phyloP scores from a whole-genome alignment of 2,113 vertebrate genomes.

The Willisornis vidua region DNA sequence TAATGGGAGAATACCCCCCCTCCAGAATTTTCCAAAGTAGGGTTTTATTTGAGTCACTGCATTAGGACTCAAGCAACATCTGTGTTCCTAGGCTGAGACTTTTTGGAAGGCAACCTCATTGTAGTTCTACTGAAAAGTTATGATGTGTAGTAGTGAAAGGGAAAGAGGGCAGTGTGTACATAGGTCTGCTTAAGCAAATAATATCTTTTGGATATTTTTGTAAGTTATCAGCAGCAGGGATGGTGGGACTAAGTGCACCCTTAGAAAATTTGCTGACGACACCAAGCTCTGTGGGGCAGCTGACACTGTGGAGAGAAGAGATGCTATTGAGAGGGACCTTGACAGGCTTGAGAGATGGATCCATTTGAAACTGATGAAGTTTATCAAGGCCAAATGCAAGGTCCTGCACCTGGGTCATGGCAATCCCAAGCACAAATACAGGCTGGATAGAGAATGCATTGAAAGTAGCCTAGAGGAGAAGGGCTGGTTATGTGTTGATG shows the following conservation, averaged over 20 bases:
- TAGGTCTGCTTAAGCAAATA: background rate
- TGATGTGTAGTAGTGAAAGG: background rate
- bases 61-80: background rate
- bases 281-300: background rate
- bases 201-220: background rate
- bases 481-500: background rate
- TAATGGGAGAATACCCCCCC: background rate
- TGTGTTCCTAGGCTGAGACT: background rate
- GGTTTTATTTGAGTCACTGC: background rate
- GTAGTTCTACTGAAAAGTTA: background rate
- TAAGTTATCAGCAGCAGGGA: background rate
- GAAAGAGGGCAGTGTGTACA: background rate
- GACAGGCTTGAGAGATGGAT: background rate
- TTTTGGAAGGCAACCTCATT: background rate
- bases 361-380: background rate
- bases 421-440: background rate
- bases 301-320: rapidly evolving
- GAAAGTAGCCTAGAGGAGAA: background rate
- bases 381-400: background rate
- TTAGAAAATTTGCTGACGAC: background rate
- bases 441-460: background rate
- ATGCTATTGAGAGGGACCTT: background rate
- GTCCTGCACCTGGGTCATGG: background rate
- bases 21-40: background rate
- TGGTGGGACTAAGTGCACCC: background rate